Evolutionary conservation across 2,888 invertebrate species (phyloP), one percentile per base, ranked within the genome.

Genomic region (Notodonta ziczac): DNA sequence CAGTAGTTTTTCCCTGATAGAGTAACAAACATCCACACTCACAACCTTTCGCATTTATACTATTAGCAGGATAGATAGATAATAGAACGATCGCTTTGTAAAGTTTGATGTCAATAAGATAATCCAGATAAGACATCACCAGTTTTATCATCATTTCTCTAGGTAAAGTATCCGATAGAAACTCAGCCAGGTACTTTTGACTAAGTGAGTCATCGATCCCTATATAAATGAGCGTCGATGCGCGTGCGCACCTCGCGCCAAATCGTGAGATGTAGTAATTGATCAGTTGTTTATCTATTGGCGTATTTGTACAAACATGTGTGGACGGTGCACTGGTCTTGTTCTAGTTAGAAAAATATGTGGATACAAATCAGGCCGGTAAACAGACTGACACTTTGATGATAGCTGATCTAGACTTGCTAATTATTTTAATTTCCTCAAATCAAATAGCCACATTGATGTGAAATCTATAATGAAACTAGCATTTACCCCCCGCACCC

Each of bases 211-310:
- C 73, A 72, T 56, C 58, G 40, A 59, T 62, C 59, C 58, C 55
- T 54, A 52, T 64, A 67, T 54, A 32, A 51, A 51, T 54, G 66
- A 61, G 61, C 57, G 58, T 55, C 65, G 57, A 61, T 58, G 66
- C 67, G 78, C 70, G 56, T 56, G 62, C 62, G 65, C 69, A 72
- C 71, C 68, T 68, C 69, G 67, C 72, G 82, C 81, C 82, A 83
- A 83, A 82, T 78, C 80, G 76, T 76, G 70, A 64, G 75, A 75
- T 68, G 63, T 59, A 61, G 73, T 74, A 82, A 82, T 79, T 72
- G 73, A 76, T 76, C 70, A 77, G 72, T 71, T 72, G 72, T 72
- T 73, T 70, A 66, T 57, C 64, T 65, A 69, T 74, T 56, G 39
- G 53, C 60, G 58, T 67, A 58, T 62, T 63, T 67, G 60, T 65